These are phyloP conservation scores for Caenorhabditis angaria DNA, from an alignment of 2,888 invertebrate genomes.

Conservation along the genomic window DNA sequence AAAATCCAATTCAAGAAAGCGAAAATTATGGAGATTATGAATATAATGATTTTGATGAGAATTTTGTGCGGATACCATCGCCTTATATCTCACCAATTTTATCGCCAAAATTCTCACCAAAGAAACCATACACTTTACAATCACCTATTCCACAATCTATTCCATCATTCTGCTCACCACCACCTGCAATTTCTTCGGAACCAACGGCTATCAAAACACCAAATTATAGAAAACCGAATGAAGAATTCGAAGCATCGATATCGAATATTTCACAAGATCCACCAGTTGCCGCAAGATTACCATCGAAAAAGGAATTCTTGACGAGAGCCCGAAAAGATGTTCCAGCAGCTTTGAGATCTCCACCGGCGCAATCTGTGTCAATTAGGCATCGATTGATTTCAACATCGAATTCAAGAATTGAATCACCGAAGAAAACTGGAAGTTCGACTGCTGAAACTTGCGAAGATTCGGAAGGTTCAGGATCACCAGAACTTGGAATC, in stretches of 20 bases:
- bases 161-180: background rate
- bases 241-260: conserved; percentile 9
- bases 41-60: conserved; percentile 13
- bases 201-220: background rate
- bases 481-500: conserved; percentile 34
- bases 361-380: background rate
- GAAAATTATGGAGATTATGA: conserved; percentile 1
- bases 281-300: conserved; percentile 5
- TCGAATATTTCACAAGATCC: conserved; percentile 13
- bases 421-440: background rate
- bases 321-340: conserved; percentile 20
- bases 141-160: conserved; percentile 3
- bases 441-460: conserved; percentile 4
- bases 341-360: conserved; percentile 1
- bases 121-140: background rate
- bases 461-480: conserved; percentile 40
- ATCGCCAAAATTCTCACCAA: background rate
- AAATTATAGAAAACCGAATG: background rate
- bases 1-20: background rate
- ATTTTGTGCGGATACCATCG: background rate
- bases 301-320: conserved; percentile 24
- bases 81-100: conserved; percentile 9
- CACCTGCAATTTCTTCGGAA: background rate
- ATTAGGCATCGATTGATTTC: background rate
- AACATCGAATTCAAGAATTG: background rate